Evolutionary conservation across 1,140 invertebrate genomes (phyloP), one percentile per base, ranked within the genome.

Genomic region (Musca vetustissima): DNA sequence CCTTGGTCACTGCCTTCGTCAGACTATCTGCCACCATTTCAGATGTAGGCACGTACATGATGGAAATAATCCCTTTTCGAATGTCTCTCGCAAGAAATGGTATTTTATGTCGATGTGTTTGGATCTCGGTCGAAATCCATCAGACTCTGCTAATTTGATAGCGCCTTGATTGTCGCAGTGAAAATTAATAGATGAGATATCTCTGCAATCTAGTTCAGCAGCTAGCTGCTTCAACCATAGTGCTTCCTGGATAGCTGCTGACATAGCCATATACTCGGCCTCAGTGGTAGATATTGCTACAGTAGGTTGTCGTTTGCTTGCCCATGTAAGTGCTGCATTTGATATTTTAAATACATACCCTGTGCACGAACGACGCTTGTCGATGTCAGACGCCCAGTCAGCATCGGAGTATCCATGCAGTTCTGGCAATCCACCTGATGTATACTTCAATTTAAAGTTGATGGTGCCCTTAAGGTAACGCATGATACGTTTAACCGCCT

Each of bases 401-500:
- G 67, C 67, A 61, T 68, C 53, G 24, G 36, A 68, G 24, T 25
- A 68, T 14, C 53, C 64, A 11, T 48, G 14, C 7, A 49, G 15
- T 9, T 59, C 7, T 3, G 7, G 2, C 15, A 21, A 21, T 48
- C 17, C 36, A 28, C 15, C 21, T 22, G 22, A 47, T 7, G 25
- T n/a, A 52, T 48, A 66, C 22, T 6, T 28, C 21, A 68, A 1
- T 55, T 55, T 43, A 1, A n/a, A 14, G 8, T 67, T 32, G 14
- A 36, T 67, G 4, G 50, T 75, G 48, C 77, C 66, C 19, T 67
- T 36, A 9, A 68, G 13, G 59, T 68, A 61, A 7, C 53, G 15
- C 4, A 59, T 48, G 15, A 68, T 59, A 1, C 55, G 14, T 50
- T 68, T 68, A 17, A 68, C 55, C 1, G 67, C 53, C 6, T 9